Conservation (phyloP, 2,888 invertebrate genomes). For the Amblyteles armatorius region DNA sequence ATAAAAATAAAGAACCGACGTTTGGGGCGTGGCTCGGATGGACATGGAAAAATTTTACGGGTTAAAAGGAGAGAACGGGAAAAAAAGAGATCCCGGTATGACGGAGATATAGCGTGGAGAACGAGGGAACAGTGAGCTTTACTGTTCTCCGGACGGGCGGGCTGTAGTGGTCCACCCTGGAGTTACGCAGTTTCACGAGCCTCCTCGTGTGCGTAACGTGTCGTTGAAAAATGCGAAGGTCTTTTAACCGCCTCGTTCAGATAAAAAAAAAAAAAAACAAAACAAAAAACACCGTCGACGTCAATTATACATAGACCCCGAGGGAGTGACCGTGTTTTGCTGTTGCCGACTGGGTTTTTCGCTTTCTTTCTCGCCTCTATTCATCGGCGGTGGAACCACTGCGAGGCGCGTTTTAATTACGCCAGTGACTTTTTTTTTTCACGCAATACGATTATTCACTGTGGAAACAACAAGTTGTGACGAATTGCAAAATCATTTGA, state of each 20-base stretch:
- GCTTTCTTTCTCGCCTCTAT: not conserved
- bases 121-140: slow-evolving; percentile 48
- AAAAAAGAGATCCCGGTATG: too few species aligned
- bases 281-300: not conserved
- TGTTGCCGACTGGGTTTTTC: not conserved
- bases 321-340: not conserved
- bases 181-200: slow-evolving; percentile 74
- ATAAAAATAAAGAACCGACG: slow-evolving; percentile 41
- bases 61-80: slow-evolving; percentile 43
- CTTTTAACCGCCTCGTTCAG: slow-evolving; percentile 40
- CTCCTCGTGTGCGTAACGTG: slow-evolving; percentile 67
- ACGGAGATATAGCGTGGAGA: not conserved
- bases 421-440: not conserved
- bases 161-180: slow-evolving; percentile 12
- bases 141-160: slow-evolving; percentile 44
- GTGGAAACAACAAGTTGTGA: not conserved
- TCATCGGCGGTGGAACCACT: not conserved
- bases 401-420: not conserved
- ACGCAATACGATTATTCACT: not conserved
- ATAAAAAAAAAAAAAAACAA: not conserved
- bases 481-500: not conserved
- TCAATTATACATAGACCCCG: slow-evolving; percentile 37
- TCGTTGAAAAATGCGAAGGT: slow-evolving; percentile 69
- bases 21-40: slow-evolving; percentile 44
- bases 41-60: slow-evolving; percentile 53